Base-by-base conservation (phyloP, 2,888 invertebrate species). In the Drosophila anomalata region DNA sequence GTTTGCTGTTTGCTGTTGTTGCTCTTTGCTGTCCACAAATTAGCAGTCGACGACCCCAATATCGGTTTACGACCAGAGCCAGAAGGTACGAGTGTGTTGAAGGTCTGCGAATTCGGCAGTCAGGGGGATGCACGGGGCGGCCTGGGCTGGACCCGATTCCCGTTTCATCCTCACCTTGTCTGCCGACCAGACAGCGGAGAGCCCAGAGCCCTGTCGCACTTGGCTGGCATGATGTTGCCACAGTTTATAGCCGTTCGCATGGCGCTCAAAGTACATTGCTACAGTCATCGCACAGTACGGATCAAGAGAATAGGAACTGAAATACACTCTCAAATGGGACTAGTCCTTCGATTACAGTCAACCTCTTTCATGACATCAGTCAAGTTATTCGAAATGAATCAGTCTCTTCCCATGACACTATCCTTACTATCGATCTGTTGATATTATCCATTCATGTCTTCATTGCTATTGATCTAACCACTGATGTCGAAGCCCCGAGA, bases 21-120 rank as follows among this genome's bases (percentile, higher is more conserved):
- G 62, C 42, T 55, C 33, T 53, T 48, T 67, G 58, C 56, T 72
- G 60, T 75, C 74, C 75, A 73, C 83, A 82, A 83, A 88, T 82
- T 87, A 87, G 83, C 88, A 88, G 83, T 84, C 84, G 84, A 76
- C 84, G 84, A 84, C 84, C 84, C 88, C 80, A 88, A 84, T 88
- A 84, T 86, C 87, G 78, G 84, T 86, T 84, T 84, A 88, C 84
- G 80, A 78, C 72, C 80, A 57, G 51, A 42, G 60, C 65, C 62
- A 74, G 75, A 66, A 77, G 75, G 53, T 47, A 29, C 29, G 29
- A 29, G 29, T 61, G 44, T 73, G 22, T 12, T 14, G 26, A 47
- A 22, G 20, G 29, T 14, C 20, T 26, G 41, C 9, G 48, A 26
- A 36, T 52, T 11, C 12, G 60, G 24, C 22, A 33, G 29, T 46